Percentiles rank a stretch among this genome's conserved stretches.
These are phyloP conservation scores for Bellardia bayeri DNA, from an alignment of 2,888 invertebrate genomes.

Conservation along the genomic window DNA sequence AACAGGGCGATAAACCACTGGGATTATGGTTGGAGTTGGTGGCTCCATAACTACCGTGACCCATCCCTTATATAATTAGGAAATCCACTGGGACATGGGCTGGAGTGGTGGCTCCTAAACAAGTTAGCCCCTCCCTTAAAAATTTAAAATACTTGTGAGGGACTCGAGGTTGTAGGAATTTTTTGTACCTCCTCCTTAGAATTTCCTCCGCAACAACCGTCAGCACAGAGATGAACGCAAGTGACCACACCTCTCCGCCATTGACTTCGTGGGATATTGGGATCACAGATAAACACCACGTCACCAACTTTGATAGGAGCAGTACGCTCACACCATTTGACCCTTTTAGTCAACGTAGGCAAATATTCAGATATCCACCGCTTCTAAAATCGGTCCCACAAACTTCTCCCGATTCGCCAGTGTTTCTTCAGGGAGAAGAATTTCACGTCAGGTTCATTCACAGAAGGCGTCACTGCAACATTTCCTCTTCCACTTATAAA, in stretches of 20 bases:
- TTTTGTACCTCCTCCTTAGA: no score
- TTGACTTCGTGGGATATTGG: constrained; percentile 70
- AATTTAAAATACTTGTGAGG: no score
- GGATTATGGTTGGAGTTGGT: no score
- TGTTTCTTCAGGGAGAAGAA: constrained; percentile 60
- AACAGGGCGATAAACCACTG: no score
- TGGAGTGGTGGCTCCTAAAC: no score
- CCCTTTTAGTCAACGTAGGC: constrained; percentile 65
- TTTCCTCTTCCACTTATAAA: constrained; percentile 61
- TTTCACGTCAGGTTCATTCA: constrained; percentile 8
- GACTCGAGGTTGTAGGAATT: no score
- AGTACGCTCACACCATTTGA: constrained; percentile 65
- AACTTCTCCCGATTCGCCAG: constrained; percentile 66
- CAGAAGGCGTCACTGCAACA: constrained; percentile 43
- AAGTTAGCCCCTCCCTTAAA: no score
- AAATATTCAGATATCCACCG: constrained; percentile 66
- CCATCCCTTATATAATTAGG: no score
- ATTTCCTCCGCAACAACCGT: no score
- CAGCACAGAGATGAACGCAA: constrained; percentile 70
- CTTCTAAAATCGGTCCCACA: constrained; percentile 68
- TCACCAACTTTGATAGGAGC: constrained; percentile 54
- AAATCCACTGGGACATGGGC: no score
- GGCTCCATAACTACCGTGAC: no score
- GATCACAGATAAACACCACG: constrained; percentile 73
- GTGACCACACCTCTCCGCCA: constrained; percentile 74